Conservation (phyloP, 2,113 vertebrate genomes). For the Smithornis capensis region DNA sequence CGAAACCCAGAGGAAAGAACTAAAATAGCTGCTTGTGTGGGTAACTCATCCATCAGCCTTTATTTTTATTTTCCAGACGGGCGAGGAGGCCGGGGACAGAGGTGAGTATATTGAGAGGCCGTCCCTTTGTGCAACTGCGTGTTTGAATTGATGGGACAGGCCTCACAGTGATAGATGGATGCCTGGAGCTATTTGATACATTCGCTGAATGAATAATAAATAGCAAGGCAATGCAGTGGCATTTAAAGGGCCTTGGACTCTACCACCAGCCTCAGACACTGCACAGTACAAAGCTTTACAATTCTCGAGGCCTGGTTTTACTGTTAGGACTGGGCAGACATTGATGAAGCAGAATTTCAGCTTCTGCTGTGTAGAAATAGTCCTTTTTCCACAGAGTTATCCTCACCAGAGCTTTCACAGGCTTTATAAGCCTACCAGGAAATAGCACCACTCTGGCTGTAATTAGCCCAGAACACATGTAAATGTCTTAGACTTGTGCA, state of each 20-base stretch:
- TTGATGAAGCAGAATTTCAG: neutral
- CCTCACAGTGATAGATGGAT: slow-evolving; percentile 21
- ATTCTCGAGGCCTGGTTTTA: neutral
- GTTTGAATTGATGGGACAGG: slow-evolving; percentile 2
- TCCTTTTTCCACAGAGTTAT: neutral
- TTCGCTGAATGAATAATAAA: slow-evolving; percentile 50
- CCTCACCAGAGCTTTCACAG: neutral
- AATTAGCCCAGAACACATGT: neutral
- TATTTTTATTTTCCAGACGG: neutral
- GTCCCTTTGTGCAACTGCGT: neutral
- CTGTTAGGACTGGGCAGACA: neutral
- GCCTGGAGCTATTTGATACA: slow-evolving; percentile 39
- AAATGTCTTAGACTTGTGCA: neutral
- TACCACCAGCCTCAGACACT: neutral
- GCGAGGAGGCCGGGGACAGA: neutral
- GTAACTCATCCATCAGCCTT: neutral
- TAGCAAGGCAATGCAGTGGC: neutral
- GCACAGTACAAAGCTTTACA: neutral
- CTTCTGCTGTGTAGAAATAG: neutral
- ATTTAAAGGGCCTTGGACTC: neutral
- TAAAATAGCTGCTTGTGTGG: neutral
- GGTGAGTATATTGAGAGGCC: neutral
- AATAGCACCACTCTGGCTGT: neutral
- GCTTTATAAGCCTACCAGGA: neutral
- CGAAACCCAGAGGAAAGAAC: neutral